These are phyloP conservation scores for Pantherophis guttatus DNA, from an alignment of 2,113 vertebrate species.

Conservation along the genomic window DNA sequence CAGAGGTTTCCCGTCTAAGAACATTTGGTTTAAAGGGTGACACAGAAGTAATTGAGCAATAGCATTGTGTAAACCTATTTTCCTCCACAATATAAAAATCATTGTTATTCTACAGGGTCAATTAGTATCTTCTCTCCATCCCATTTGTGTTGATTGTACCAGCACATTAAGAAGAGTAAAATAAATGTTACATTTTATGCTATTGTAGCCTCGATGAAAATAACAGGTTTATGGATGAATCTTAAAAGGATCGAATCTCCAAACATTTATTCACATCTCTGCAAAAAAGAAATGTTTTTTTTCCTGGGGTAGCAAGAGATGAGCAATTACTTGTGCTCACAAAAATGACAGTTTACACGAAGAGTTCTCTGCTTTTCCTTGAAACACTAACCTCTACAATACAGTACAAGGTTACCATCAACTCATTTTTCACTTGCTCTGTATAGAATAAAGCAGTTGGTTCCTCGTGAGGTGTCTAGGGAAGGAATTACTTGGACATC, in stretches of 20 bases:
- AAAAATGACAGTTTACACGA: constrained; percentile 37
- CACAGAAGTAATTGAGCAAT: constrained; percentile 18
- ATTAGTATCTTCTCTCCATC: background rate
- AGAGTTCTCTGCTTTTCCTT: background rate
- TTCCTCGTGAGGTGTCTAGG: constrained; percentile 27
- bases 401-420: background rate
- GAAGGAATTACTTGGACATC: background rate
- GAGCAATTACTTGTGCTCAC: constrained; percentile 41
- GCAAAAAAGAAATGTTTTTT: constrained; percentile 35
- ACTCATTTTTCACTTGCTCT: constrained; percentile 19
- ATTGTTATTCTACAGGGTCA: constrained; percentile 8
- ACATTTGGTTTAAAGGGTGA: constrained; percentile 34
- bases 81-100: background rate
- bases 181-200: constrained; percentile 28
- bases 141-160: constrained; percentile 22
- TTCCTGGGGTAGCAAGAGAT: constrained; percentile 17
- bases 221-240: constrained; percentile 5
- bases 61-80: constrained; percentile 20
- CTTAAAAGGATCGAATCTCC: background rate
- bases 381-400: background rate
- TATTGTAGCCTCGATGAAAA: constrained; percentile 21
- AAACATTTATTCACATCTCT: constrained; percentile 28
- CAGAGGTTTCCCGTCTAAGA: constrained; percentile 2
- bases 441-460: background rate
- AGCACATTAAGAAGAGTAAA: constrained; percentile 40